These are phyloP conservation scores for Plecturocebus donacophilus DNA, from an alignment of 2,113 vertebrate species.

Conservation along the genomic window DNA sequence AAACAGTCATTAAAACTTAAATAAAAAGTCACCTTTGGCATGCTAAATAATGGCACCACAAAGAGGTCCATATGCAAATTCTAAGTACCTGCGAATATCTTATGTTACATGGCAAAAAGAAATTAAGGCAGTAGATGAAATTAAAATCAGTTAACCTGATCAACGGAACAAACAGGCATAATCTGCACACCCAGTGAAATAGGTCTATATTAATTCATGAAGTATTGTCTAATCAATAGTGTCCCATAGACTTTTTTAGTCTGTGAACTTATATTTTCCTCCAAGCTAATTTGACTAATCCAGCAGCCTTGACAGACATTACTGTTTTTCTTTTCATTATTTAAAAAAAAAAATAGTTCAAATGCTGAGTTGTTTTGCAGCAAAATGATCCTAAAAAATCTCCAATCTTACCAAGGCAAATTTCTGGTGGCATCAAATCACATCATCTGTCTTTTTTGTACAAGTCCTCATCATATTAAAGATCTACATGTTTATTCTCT, in stretches of 20 bases:
- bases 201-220: constrained; percentile 25
- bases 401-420: constrained; percentile 43
- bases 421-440: constrained; percentile 46
- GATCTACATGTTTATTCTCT: constrained; percentile 52
- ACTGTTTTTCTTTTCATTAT: not conserved
- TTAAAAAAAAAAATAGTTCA: not conserved
- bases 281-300: constrained; percentile 4
- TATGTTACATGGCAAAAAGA: not conserved
- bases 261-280: not conserved
- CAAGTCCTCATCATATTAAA: constrained; percentile 66
- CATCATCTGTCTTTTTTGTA: not conserved
- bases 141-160: not conserved
- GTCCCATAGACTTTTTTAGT: constrained; percentile 24
- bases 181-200: constrained; percentile 8
- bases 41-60: not conserved
- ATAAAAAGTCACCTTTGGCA: not conserved
- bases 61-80: not conserved
- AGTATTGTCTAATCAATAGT: constrained; percentile 3
- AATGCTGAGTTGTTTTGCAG: not conserved
- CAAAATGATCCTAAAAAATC: constrained; percentile 49
- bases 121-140: not conserved
- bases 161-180: not conserved
- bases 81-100: not conserved
- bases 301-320: not conserved
- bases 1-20: not conserved